phyloP scores from a whole-genome alignment of 2,797 vertebrate genomes.

The Halcyon leucocephala region DNA sequence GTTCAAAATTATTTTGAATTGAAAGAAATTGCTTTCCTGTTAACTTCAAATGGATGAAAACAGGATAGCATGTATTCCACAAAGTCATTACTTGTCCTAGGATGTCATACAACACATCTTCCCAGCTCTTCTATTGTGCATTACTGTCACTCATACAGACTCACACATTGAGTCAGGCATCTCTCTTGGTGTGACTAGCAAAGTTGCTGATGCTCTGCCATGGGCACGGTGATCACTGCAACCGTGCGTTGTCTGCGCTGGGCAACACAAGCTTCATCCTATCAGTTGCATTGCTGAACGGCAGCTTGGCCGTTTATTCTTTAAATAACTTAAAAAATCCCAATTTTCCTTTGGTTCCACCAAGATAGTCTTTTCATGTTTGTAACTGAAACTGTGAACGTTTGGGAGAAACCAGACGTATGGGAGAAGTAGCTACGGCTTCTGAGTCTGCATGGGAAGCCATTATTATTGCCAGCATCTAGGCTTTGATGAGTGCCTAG shows the following conservation, averaged over 20 bases:
- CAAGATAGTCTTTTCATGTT: background rate
- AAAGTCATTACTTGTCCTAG: background rate
- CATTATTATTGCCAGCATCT: background rate
- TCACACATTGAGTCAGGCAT: background rate
- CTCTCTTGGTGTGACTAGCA: background rate
- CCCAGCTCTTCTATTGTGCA: background rate
- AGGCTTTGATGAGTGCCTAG: background rate
- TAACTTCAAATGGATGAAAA: background rate
- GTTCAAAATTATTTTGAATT: background rate
- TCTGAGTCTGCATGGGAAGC: background rate
- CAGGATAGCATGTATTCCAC: background rate
- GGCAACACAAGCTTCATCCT: background rate
- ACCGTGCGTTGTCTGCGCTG: background rate
- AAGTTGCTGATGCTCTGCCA: background rate
- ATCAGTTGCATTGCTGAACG: background rate
- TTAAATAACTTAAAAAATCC: background rate
- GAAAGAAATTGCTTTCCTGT: background rate
- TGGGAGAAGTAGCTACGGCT: background rate
- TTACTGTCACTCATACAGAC: accelerated
- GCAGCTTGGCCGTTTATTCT: background rate
- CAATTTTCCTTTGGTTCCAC: background rate
- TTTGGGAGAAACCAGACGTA: background rate
- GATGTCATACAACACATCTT: background rate
- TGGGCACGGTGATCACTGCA: background rate
- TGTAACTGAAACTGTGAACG: background rate